Evolutionary conservation across 2,888 invertebrate genomes (phyloP).

Genomic region (Omphaloscelis lunosa): DNA sequence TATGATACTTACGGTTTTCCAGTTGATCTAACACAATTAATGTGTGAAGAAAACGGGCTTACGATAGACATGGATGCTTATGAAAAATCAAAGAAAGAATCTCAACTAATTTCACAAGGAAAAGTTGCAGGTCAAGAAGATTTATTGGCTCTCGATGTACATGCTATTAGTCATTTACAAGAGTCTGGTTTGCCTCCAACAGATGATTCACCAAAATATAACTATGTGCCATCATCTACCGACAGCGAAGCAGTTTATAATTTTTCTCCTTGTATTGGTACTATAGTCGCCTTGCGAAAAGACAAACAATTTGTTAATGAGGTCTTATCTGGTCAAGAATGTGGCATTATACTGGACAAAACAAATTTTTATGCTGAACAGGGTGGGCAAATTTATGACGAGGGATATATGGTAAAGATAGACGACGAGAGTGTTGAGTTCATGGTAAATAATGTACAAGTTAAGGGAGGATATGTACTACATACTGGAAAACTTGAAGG

Average conservation of each 20-base stretch:
- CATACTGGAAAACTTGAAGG: conserved; percentile 98
- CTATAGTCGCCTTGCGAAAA: conserved; percentile 95
- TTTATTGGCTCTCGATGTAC: conserved; percentile 97
- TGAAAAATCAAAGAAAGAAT: conserved; percentile 97
- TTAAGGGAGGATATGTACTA: conserved; percentile 98
- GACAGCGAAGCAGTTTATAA: conserved; percentile 93
- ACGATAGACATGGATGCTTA: conserved; percentile 97
- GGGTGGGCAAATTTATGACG: conserved; percentile 99
- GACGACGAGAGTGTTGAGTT: conserved; percentile 97
- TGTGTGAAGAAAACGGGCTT: conserved; percentile 99
- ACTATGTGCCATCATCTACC: conserved; percentile 93
- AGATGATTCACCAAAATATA: conserved; percentile 97
- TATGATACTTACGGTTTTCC: conserved; percentile 99
- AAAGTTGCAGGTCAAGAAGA: conserved; percentile 95
- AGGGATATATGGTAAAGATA: conserved; percentile 96
- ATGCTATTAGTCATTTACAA: conserved; percentile 98
- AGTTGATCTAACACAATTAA: conserved; percentile 98
- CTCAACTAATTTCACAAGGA: conserved; percentile 97
- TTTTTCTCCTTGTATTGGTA: conserved; percentile 93
- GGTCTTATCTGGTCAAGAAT: conserved; percentile 96
- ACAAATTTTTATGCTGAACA: conserved; percentile 99
- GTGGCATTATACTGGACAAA: conserved; percentile 97
- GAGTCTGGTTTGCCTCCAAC: conserved; percentile 94
- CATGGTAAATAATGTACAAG: conserved; percentile 97
- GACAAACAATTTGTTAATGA: conserved; percentile 96